Evolutionary conservation across 2,113 vertebrate species (phyloP), one percentile per base, ranked within the genome.

Genomic region (Rhinoderma darwinii): DNA sequence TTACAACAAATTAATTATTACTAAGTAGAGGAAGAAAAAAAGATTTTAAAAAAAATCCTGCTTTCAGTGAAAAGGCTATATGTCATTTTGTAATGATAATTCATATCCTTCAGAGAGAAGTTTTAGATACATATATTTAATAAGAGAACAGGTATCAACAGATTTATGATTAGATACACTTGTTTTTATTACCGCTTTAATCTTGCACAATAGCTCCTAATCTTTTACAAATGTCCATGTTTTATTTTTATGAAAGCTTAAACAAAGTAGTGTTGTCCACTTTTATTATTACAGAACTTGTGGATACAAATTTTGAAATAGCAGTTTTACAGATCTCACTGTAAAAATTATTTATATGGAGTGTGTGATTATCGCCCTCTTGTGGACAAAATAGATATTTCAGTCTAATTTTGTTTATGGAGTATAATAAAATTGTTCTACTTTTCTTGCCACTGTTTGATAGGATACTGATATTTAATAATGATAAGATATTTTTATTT

Each of bases 291-390:
- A n/a, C 20, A 39, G 17, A 43, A 32, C 44, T 51, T 77, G 41
- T 35, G 15, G 8, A 54, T 54, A n/a, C 9, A 35, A 56, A 61
- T 63, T 27, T 8, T 17, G 50, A 63, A n/a, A 61, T 43, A 81
- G 5, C 1, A 6, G 22, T 54, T 37, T 61, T 59, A 41, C 15
- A 2, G 5, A 30, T 6, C 27, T 17, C 2, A 18, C 32, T 66
- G 14, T 43, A 8, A 61, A 61, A 41, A 63, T 81, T 44, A 18
- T 0, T 22, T 56, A 22, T n/a, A 43, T 66, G 22, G 15, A 20
- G n/a, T 68, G 47, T 70, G 75, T 30, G 25, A 22, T 25, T 79
- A 32, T 70, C 56, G 70, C 84, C 84, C 75, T 72, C 84, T 86
- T 51, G 75, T 86, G 84, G 84, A 18, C 22, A 70, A 51, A 70